A percentile compares a stretch with the other conserved stretches of the same genome.
phyloP scores from a whole-genome alignment of 1,140 invertebrate genomes.

The Ostrea denselamellosa region DNA sequence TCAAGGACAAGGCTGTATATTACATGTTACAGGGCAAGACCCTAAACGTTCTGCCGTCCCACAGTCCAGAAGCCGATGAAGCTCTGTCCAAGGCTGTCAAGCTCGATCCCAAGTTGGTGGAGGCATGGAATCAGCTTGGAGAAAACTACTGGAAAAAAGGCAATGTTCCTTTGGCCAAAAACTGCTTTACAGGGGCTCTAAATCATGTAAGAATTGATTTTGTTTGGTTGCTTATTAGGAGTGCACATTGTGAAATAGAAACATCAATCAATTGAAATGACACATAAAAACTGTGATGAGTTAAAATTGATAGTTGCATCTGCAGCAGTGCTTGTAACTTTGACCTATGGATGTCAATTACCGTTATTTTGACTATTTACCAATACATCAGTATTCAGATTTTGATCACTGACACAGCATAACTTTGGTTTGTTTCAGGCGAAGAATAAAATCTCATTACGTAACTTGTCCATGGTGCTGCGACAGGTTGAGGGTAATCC shows the following conservation, averaged over 20 bases:
- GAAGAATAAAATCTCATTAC: constrained; percentile 88
- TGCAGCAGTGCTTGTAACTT: no score
- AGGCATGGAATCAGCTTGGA: constrained; percentile 94
- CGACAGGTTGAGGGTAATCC: constrained; percentile 83
- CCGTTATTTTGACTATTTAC: no score
- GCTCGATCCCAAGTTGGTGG: constrained; percentile 88
- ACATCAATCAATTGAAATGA: no score
- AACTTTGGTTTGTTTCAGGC: constrained; percentile 79
- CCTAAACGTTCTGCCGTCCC: constrained; percentile 87
- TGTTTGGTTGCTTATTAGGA: neutral
- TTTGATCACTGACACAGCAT: no score
- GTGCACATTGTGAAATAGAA: neutral
- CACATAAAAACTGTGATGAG: no score
- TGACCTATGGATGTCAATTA: no score
- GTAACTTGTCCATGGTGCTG: constrained; percentile 91
- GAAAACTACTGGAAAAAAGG: constrained; percentile 94
- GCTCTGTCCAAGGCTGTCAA: constrained; percentile 90
- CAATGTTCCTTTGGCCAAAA: constrained; percentile 89
- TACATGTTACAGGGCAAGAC: constrained; percentile 88
- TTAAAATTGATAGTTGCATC: no score
- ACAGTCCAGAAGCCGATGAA: constrained; percentile 86
- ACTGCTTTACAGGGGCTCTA: constrained; percentile 90
- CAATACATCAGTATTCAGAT: no score
- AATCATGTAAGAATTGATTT: constrained; percentile 84
- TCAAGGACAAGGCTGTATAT: constrained; percentile 84